phyloP scores from a whole-genome alignment of 2,797 vertebrate species.

The Cyprinella venusta region DNA sequence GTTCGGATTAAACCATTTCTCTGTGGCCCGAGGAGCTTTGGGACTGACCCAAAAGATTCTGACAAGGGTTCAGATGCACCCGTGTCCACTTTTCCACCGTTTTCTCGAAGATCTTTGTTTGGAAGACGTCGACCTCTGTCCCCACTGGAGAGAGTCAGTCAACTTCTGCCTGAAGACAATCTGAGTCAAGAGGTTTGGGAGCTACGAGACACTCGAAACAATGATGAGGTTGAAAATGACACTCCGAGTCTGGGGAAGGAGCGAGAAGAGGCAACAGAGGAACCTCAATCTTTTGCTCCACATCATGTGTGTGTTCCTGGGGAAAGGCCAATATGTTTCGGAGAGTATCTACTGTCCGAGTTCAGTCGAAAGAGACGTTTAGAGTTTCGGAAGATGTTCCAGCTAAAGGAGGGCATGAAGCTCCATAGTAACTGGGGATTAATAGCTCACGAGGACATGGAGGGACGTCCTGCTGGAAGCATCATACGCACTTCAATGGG shows the following conservation, averaged over 20 bases:
- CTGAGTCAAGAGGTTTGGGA: constrained; percentile 76
- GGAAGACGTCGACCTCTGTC: constrained; percentile 73
- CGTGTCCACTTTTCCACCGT: neutral
- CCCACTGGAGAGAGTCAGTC: constrained; percentile 81
- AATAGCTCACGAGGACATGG: constrained; percentile 75
- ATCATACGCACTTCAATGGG: constrained; percentile 69
- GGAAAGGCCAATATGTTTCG: constrained; percentile 71
- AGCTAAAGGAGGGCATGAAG: constrained; percentile 63
- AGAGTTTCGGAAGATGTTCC: constrained; percentile 81
- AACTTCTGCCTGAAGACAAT: constrained; percentile 73
- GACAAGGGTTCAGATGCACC: constrained; percentile 35
- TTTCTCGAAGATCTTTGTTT: constrained; percentile 39
- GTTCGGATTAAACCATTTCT: neutral
- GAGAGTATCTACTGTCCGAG: constrained; percentile 84
- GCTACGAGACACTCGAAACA: constrained; percentile 64
- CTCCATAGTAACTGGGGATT: constrained; percentile 76
- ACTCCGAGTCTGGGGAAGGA: constrained; percentile 11
- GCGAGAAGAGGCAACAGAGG: neutral
- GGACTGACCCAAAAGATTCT: constrained; percentile 52
- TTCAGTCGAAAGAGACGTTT: constrained; percentile 61
- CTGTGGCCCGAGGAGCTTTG: constrained; percentile 56
- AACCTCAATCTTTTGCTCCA: neutral
- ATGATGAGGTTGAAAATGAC: constrained; percentile 39
- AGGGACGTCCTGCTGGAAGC: constrained; percentile 76
- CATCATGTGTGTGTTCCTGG: constrained; percentile 49